Conservation (phyloP, 2,113 vertebrate genomes). For the Todiramphus saurophagus region DNA sequence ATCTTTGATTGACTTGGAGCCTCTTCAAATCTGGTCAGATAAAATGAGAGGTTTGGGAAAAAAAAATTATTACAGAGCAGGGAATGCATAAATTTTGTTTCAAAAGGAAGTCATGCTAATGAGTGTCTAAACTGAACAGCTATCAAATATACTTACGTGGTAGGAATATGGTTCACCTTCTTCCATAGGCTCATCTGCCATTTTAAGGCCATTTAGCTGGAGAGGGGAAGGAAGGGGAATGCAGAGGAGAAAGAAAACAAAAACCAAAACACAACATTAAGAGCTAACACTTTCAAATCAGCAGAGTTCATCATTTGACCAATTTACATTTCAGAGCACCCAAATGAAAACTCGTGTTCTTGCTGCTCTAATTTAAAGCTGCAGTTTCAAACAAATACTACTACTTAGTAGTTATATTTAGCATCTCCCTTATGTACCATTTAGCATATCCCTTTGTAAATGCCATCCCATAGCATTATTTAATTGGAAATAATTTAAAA, state of each 20-base stretch:
- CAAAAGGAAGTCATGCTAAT: neutral
- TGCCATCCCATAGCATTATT: neutral
- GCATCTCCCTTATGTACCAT: neutral
- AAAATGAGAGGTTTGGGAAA: neutral
- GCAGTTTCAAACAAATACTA: slow-evolving; percentile 15
- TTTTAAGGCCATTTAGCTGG: slow-evolving; percentile 93
- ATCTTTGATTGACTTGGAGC: neutral
- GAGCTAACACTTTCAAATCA: neutral
- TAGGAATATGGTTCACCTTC: slow-evolving; percentile 89
- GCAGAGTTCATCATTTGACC: neutral
- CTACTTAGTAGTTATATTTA: slow-evolving; percentile 24
- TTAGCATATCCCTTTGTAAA: neutral
- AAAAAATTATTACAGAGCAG: neutral
- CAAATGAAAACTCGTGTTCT: neutral
- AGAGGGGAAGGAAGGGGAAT: neutral
- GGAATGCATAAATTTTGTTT: neutral
- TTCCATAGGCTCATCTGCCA: slow-evolving; percentile 96
- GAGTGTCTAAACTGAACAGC: neutral
- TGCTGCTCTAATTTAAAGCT: neutral
- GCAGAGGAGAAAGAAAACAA: neutral
- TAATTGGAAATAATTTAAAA: slow-evolving; percentile 20
- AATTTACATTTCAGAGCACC: slow-evolving; percentile 7
- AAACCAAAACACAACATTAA: neutral
- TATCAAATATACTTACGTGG: slow-evolving; percentile 81
- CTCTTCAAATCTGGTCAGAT: neutral